Conservation (phyloP, 1,140 invertebrate genomes). For the Drosophila saltans region DNA sequence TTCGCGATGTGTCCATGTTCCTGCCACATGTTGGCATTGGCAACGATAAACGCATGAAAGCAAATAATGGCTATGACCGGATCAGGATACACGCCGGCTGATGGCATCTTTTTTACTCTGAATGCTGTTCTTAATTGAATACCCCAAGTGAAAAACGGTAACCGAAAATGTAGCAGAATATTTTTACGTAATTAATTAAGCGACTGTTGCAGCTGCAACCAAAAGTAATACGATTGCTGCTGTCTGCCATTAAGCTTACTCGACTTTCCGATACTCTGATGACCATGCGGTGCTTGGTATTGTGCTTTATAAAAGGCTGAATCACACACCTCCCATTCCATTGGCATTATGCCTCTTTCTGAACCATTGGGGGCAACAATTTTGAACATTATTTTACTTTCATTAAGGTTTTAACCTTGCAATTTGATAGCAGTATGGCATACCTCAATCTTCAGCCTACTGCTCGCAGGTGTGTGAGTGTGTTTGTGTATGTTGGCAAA, state of each 20-base stretch:
- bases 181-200: conserved; percentile 72
- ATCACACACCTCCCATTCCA: not conserved
- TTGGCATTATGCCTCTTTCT: conserved; percentile 7
- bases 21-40: conserved; percentile 10
- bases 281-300: too few relatives aligned
- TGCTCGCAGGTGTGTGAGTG: conserved; percentile 14
- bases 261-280: too few relatives aligned
- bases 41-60: conserved; percentile 59
- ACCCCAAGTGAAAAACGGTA: conserved; percentile 29
- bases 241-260: not conserved
- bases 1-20: conserved; percentile 32
- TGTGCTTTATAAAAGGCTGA: too few relatives aligned
- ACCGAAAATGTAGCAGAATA: conserved; percentile 60
- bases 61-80: conserved; percentile 64
- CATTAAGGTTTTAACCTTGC: conserved; percentile 77
- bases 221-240: not conserved
- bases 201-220: not conserved
- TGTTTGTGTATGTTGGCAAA: conserved; percentile 42
- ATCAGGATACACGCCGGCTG: conserved; percentile 25
- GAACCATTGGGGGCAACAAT: conserved; percentile 55
- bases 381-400: conserved; percentile 80
- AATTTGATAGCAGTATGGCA: conserved; percentile 56
- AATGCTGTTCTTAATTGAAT: conserved; percentile 37
- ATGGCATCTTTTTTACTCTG: too few relatives aligned
- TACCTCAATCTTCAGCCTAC: not conserved